These are phyloP conservation scores for Caenorhabditis auriculariae DNA, from an alignment of 2,888 invertebrate genomes.

Conservation along the genomic window DNA sequence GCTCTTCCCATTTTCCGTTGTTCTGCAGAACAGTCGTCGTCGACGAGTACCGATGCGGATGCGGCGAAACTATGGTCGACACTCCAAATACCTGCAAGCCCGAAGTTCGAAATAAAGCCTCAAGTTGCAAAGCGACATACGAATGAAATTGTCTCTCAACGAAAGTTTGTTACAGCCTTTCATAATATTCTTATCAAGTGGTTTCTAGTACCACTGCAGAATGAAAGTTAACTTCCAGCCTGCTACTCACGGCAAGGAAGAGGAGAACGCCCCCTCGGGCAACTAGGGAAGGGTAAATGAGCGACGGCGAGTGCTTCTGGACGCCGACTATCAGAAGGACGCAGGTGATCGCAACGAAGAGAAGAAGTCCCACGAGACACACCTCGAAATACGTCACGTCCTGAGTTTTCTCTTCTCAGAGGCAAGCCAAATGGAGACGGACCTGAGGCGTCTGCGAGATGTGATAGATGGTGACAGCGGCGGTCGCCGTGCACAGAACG, in stretches of 20 bases:
- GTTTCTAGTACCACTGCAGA: no score
- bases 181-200: no score
- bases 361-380: constrained; percentile 31
- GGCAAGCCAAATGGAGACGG: neutral
- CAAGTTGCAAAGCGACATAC: neutral
- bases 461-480: constrained; percentile 30
- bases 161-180: no score
- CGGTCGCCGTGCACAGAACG: constrained; percentile 26
- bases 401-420: constrained; percentile 2
- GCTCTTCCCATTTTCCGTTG: no score
- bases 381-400: constrained; percentile 24
- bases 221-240: no score
- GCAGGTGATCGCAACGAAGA: constrained; percentile 36
- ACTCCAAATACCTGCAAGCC: constrained; percentile 47
- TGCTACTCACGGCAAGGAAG: constrained; percentile 49
- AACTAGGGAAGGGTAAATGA: constrained; percentile 51
- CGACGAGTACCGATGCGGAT: neutral
- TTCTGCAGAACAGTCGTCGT: neutral
- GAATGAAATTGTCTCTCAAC: no score
- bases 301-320: constrained; percentile 24
- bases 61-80: constrained; percentile 44
- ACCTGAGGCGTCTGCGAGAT: constrained; percentile 9
- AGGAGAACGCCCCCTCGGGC: constrained; percentile 46
- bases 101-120: neutral
- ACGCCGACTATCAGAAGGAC: constrained; percentile 40